A percentile compares a stretch with the other conserved stretches of the same genome.
phyloP scores from a whole-genome alignment of 2,888 invertebrate genomes.

The Melanargia galathea region DNA sequence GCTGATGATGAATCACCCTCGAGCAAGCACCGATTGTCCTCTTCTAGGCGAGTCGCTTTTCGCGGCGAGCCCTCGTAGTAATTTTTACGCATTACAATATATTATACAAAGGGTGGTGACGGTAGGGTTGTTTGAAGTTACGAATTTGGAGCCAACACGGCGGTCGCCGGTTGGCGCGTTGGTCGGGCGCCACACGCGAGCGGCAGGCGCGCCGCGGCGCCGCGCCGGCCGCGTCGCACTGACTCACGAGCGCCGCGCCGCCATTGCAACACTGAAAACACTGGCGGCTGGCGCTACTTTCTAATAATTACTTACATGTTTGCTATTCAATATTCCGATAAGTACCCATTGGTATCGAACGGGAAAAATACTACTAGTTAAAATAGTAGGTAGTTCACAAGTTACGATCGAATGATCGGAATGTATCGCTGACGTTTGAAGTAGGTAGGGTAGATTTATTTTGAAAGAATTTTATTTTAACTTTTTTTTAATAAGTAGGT shows the following conservation, averaged over 20 bases:
- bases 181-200: slow-evolving; percentile 49
- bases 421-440: too few species aligned
- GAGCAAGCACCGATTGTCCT: not conserved
- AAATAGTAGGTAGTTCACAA: not conserved
- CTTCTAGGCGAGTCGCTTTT: not conserved
- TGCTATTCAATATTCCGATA: slow-evolving; percentile 25
- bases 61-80: slow-evolving; percentile 36
- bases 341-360: slow-evolving; percentile 13
- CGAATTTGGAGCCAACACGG: slow-evolving; percentile 38
- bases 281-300: slow-evolving; percentile 38
- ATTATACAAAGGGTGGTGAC: slow-evolving; percentile 26
- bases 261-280: slow-evolving; percentile 27
- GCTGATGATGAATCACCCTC: too few species aligned
- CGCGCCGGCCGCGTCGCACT: slow-evolving; percentile 37
- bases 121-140: slow-evolving; percentile 41
- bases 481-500: too few species aligned
- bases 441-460: too few species aligned
- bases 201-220: slow-evolving; percentile 44
- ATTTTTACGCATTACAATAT: slow-evolving; percentile 42
- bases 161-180: slow-evolving; percentile 28
- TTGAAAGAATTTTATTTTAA: too few species aligned
- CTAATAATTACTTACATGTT: slow-evolving; percentile 36
- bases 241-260: slow-evolving; percentile 40
- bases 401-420: too few species aligned
- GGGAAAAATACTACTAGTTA: slow-evolving; percentile 6